phyloP scores from a whole-genome alignment of 2,888 invertebrate species.

The Agonopterix alstromeriana region DNA sequence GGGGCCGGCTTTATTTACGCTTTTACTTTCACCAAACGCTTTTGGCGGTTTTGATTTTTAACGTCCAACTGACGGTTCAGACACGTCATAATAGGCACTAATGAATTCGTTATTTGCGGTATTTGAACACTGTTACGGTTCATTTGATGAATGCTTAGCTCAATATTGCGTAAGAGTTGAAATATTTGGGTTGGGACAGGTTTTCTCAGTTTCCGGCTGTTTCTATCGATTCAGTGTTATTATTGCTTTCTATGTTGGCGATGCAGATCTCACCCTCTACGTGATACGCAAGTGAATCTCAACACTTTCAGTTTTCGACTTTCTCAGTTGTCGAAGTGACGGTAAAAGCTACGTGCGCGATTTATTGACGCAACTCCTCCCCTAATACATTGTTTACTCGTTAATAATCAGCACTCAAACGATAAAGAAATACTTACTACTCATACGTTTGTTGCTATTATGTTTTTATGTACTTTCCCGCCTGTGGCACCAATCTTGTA shows the following conservation, averaged over 20 bases:
- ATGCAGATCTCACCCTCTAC: constrained; percentile 32
- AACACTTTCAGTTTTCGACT: constrained; percentile 47
- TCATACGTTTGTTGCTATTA: too few species aligned
- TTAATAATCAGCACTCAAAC: constrained; percentile 1
- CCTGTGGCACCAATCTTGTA: too few species aligned
- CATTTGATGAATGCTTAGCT: background rate
- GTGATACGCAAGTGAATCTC: constrained; percentile 33
- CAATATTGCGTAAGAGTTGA: background rate
- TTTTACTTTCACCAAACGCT: constrained; percentile 59
- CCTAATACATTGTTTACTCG: background rate
- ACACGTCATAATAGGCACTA: background rate
- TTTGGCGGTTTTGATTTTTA: constrained; percentile 19
- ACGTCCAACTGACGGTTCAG: constrained; percentile 9
- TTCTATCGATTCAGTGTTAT: constrained; percentile 3
- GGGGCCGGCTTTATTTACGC: constrained; percentile 42
- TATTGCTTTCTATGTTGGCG: background rate
- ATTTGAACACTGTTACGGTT: constrained; percentile 1
- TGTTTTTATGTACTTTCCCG: too few species aligned
- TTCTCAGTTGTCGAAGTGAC: constrained; percentile 36
- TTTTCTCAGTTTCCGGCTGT: constrained; percentile 1
- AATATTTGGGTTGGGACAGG: background rate
- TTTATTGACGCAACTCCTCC: constrained; percentile 13
- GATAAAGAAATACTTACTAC: background rate
- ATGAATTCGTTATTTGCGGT: constrained; percentile 5
- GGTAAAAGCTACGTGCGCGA: constrained; percentile 39